Conservation (phyloP, 2,888 invertebrate genomes). For the Mythimna vitellina region DNA sequence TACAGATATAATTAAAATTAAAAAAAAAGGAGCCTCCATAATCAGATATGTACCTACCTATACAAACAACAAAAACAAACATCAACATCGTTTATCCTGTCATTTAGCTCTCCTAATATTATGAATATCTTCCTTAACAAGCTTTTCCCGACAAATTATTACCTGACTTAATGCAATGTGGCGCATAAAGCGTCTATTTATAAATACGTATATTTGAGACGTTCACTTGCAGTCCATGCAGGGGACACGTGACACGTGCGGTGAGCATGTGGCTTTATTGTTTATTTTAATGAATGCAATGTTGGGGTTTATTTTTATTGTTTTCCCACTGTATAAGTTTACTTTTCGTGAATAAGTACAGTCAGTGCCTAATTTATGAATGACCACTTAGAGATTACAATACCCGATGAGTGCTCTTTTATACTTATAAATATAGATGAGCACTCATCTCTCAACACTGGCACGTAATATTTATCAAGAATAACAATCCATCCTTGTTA, state of each 20-base stretch:
- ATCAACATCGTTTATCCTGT: conserved; percentile 9
- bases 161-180: conserved; percentile 21
- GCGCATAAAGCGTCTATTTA: conserved; percentile 38
- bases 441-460: neutral
- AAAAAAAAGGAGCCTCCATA: too few relatives aligned
- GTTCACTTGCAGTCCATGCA: conserved; percentile 37
- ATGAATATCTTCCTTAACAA: conserved; percentile 1
- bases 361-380: neutral
- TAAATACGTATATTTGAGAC: conserved; percentile 21
- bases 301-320: too few relatives aligned
- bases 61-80: too few relatives aligned
- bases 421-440: neutral
- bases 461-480: neutral
- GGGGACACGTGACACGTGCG: conserved; percentile 48
- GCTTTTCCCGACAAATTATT: neutral
- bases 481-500: neutral
- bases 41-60: neutral
- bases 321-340: too few relatives aligned
- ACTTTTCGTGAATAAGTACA: too few relatives aligned
- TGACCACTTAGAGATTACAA: neutral
- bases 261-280: conserved; percentile 13
- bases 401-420: too few relatives aligned
- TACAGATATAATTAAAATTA: too few relatives aligned
- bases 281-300: conserved; percentile 10
- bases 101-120: conserved; percentile 1